Percentiles rank a stretch among this genome's conserved stretches.
phyloP scores from a whole-genome alignment of 2,888 invertebrate species.

The Homarus gammarus region DNA sequence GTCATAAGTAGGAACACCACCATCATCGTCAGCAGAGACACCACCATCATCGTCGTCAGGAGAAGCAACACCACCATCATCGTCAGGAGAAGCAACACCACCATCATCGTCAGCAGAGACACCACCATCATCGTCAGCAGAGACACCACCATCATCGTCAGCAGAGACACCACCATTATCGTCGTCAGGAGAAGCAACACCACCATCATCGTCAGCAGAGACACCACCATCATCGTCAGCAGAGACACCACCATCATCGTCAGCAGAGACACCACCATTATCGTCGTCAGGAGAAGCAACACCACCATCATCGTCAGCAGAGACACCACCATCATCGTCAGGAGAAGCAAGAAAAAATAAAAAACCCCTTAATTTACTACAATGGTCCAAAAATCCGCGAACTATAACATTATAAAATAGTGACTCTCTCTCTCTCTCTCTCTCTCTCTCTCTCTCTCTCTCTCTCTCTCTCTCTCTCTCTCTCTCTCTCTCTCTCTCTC shows the following conservation, averaged over 20 bases:
- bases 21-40: neutral
- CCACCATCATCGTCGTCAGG: neutral
- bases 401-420: neutral
- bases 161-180: no score
- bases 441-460: neutral
- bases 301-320: neutral
- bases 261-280: neutral
- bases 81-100: no score
- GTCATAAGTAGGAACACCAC: neutral
- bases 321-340: neutral
- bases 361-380: neutral
- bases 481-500: neutral
- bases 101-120: no score
- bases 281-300: neutral
- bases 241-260: neutral
- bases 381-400: neutral
- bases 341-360: neutral
- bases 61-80: neutral
- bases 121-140: no score
- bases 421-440: neutral
- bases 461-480: neutral
- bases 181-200: neutral
- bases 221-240: neutral
- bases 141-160: no score
- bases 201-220: neutral